Percentiles rank a stretch among this genome's conserved stretches.
Evolutionary conservation across 2,113 vertebrate species (phyloP).

Genomic region (Cisticola juncidis): DNA sequence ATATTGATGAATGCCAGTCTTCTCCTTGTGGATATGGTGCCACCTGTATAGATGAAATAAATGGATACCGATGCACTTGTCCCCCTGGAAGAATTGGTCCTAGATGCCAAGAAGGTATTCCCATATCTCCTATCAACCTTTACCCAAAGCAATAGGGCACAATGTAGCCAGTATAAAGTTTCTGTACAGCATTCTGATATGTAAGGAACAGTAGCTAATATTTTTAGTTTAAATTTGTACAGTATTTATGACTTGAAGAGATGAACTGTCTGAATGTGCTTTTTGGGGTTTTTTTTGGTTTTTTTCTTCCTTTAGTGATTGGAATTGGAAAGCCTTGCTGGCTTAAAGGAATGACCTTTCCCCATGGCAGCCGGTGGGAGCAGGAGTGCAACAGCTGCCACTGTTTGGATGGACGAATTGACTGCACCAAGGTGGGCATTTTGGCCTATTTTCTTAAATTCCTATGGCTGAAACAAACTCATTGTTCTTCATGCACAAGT

Average conservation of each 20-base stretch:
- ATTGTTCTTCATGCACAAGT: not conserved
- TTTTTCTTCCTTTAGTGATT: slow-evolving; percentile 70
- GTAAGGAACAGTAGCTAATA: not conserved
- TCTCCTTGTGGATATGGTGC: slow-evolving; percentile 90
- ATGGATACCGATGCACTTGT: slow-evolving; percentile 87
- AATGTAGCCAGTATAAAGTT: not conserved
- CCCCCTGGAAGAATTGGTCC: slow-evolving; percentile 83
- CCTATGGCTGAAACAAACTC: not conserved
- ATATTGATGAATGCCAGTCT: slow-evolving; percentile 95
- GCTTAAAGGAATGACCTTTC: slow-evolving; percentile 80
- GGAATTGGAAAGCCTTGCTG: slow-evolving; percentile 84
- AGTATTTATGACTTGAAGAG: not conserved
- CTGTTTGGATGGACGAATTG: slow-evolving; percentile 82
- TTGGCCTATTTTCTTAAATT: not conserved
- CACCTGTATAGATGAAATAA: slow-evolving; percentile 91
- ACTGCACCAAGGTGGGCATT: slow-evolving; percentile 87
- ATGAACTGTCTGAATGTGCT: not conserved
- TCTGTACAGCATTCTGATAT: not conserved
- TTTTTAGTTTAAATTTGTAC: not conserved
- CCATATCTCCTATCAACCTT: not conserved
- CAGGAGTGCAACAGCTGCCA: slow-evolving; percentile 92
- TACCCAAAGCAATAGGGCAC: not conserved
- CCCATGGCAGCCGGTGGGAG: slow-evolving; percentile 87
- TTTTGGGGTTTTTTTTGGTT: not conserved
- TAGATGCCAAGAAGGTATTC: slow-evolving; percentile 88